Percentiles rank a stretch among this genome's conserved stretches.
Evolutionary conservation across 2,797 vertebrate genomes (phyloP).

Genomic region (Florisuga fusca): DNA sequence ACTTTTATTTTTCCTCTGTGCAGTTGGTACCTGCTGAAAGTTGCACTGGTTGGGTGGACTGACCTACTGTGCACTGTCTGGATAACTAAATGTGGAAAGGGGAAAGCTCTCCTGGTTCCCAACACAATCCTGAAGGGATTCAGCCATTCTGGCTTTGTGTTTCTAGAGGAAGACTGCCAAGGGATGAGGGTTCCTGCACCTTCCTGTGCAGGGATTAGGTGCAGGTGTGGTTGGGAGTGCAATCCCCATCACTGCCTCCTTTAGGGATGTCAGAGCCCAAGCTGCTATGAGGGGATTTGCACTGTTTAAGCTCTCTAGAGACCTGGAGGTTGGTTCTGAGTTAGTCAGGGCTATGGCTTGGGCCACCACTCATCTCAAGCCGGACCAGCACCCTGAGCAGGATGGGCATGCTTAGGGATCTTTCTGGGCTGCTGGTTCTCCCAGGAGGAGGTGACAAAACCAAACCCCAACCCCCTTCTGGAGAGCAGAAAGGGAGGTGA

Average conservation of each 20-base stretch:
- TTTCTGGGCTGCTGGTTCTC: background rate
- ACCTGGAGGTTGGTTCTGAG: background rate
- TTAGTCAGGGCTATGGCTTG: background rate
- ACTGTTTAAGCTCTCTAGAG: background rate
- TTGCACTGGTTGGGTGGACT: background rate
- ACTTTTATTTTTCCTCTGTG: background rate
- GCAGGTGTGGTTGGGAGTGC: background rate
- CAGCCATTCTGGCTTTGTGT: background rate
- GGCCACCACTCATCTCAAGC: background rate
- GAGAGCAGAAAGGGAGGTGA: background rate
- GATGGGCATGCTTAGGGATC: background rate
- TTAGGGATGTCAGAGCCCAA: background rate
- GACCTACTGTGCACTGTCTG: background rate
- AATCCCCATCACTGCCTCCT: background rate
- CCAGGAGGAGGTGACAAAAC: background rate
- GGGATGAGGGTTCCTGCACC: background rate
- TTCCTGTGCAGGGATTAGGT: background rate
- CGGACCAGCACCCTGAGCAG: fast-evolving
- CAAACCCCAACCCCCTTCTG: background rate
- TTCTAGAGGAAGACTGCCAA: background rate
- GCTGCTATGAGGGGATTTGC: background rate
- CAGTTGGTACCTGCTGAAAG: background rate
- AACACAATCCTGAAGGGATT: background rate
- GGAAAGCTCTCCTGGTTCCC: background rate
- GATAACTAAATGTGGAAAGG: background rate